These are phyloP conservation scores for Clarias macrocephalus DNA, from an alignment of 2,113 vertebrate genomes.

Conservation along the genomic window DNA sequence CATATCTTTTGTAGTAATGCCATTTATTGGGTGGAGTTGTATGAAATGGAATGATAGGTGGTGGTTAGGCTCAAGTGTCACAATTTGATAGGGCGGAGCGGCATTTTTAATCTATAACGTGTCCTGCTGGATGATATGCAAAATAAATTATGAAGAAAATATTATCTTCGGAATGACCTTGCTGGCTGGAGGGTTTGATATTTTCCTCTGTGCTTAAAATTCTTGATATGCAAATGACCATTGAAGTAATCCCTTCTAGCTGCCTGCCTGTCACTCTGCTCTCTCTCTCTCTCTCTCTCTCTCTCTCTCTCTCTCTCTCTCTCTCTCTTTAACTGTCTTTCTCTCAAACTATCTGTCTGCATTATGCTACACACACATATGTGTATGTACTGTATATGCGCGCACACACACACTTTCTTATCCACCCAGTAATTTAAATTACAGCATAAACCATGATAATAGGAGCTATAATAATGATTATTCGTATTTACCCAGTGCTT, in stretches of 20 bases:
- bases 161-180: conserved; percentile 82
- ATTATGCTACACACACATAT: not conserved
- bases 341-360: not conserved
- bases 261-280: conserved; percentile 50
- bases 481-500: conserved; percentile 66
- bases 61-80: conserved; percentile 65
- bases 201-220: conserved; percentile 74
- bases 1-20: conserved; percentile 50
- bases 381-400: conserved; percentile 16
- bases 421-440: conserved; percentile 65
- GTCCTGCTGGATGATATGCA: conserved; percentile 73
- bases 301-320: conserved; percentile 50
- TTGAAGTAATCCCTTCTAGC: conserved; percentile 73
- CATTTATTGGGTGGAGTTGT: conserved; percentile 56
- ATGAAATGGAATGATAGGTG: conserved; percentile 61
- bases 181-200: conserved; percentile 78
- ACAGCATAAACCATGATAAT: conserved; percentile 66
- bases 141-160: conserved; percentile 71
- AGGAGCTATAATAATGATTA: conserved; percentile 63
- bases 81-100: conserved; percentile 72
- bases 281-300: conserved; percentile 46
- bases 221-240: conserved; percentile 76
- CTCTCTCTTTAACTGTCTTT: conserved; percentile 29
- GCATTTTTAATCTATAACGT: conserved; percentile 64
- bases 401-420: conserved; percentile 51